Base-by-base conservation (phyloP, 2,113 vertebrate species). In the Tachysurus fulvidraco region DNA sequence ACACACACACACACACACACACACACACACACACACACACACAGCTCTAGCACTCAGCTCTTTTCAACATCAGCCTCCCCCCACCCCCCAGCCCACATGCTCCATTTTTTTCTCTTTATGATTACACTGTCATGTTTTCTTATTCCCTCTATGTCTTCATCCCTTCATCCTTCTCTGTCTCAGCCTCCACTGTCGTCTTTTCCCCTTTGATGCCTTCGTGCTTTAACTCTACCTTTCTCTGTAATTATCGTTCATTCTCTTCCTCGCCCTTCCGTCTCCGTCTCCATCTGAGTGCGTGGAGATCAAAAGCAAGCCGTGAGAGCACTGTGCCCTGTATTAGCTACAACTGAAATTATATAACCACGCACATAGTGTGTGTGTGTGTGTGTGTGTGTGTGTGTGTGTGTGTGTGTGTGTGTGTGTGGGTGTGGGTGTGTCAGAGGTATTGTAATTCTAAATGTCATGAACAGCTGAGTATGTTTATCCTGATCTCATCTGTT, bases 261-360 rank as follows among this genome's bases (percentile, higher is more conserved):
- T 11, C 17, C 83, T 50, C 14, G 36, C 81, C 60, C n/a, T n/a
- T 77, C 30, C 4, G 2, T 64, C 62, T 44, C 52, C 71, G 55
- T 57, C 87, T 81, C 83, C 46, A 60, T 85, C 60, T 83, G 36
- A 85, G 59, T 59, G 64, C 28, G 57, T 85, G 67, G 84, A 83
- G 86, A 88, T 89, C 86, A 87, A 65, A 85, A 55, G 25, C 71
- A 44, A 88, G 54, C 60, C 57, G 76, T n/a, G 13, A 77, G 87
- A 87, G 88, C 85, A 87, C 30, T 50, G 46, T 83, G 83, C 88
- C 81, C 85, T 89, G 87, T 65, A 87, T 91, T 84, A 86, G 50
- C 57, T 85, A 88, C 67, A 65, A 65, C 84, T 86, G 73, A 88
- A 89, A 88, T 89, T 88, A 89, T 88, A 91, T 91, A 90, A 91